Evolutionary conservation across 1,140 invertebrate genomes (phyloP).

Genomic region (Neotoxoptera formosana): DNA sequence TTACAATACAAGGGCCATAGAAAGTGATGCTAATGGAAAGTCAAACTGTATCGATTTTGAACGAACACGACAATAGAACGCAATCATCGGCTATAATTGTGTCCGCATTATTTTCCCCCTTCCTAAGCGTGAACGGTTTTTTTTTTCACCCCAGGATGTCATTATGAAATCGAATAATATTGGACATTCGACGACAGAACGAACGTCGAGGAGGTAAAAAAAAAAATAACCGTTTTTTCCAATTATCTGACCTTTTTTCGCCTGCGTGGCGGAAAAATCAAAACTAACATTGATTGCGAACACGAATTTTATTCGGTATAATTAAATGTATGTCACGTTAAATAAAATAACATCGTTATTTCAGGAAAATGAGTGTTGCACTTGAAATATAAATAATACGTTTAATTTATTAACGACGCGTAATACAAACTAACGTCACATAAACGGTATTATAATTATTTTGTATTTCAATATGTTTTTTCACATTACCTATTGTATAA

Average conservation of each 20-base stretch:
- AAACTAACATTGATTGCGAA: background rate
- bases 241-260: conserved; percentile 12
- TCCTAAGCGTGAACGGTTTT: background rate
- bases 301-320: background rate
- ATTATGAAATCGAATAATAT: conserved; percentile 26
- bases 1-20: background rate
- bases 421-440: background rate
- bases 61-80: conserved; percentile 21
- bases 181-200: conserved; percentile 2
- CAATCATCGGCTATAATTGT: conserved; percentile 26
- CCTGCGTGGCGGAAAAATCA: background rate
- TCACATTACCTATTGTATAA: no score
- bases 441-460: background rate
- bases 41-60: background rate
- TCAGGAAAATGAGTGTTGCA: background rate
- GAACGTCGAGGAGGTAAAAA: background rate
- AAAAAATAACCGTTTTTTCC: conserved; percentile 7
- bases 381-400: background rate
- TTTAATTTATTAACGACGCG: background rate
- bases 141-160: conserved; percentile 21
- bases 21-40: conserved; percentile 19
- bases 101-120: conserved; percentile 9
- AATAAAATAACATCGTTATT: background rate
- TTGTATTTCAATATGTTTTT: background rate
- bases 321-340: background rate